A percentile compares a stretch with the other conserved stretches of the same genome.
These are phyloP conservation scores for Aplodontia rufa DNA, from an alignment of 2,113 vertebrate genomes.

Conservation along the genomic window DNA sequence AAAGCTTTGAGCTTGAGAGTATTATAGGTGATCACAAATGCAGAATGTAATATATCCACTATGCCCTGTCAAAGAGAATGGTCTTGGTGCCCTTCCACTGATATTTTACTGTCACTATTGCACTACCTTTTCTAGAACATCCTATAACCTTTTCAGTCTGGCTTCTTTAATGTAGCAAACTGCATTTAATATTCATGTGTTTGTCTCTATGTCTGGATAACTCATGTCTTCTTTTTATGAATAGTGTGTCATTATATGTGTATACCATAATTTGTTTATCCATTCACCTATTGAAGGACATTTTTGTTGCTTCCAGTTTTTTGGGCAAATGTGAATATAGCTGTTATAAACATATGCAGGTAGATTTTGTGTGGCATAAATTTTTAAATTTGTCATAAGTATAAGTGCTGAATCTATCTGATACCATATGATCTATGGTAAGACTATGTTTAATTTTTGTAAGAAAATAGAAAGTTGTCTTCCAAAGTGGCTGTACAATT, in stretches of 20 bases:
- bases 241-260: neutral
- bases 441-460: neutral
- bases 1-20: neutral
- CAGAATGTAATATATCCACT: neutral
- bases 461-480: neutral
- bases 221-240: slow-evolving; percentile 7
- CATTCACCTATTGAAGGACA: neutral
- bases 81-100: neutral
- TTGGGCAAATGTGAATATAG: neutral
- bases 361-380: neutral
- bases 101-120: neutral
- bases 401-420: neutral
- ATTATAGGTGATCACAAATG: neutral
- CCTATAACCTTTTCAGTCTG: neutral
- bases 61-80: neutral
- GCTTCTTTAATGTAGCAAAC: neutral
- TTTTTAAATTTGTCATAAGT: neutral
- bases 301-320: neutral
- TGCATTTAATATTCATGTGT: neutral
- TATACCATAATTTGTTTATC: neutral
- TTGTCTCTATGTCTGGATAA: neutral
- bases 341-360: neutral
- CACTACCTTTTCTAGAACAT: neutral
- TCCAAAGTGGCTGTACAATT: neutral
- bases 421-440: neutral